Evolutionary conservation across 92 coral and sea anemone species (phyloP), one percentile per base, ranked within the genome.

Genomic region (Paramuricea clavata): DNA sequence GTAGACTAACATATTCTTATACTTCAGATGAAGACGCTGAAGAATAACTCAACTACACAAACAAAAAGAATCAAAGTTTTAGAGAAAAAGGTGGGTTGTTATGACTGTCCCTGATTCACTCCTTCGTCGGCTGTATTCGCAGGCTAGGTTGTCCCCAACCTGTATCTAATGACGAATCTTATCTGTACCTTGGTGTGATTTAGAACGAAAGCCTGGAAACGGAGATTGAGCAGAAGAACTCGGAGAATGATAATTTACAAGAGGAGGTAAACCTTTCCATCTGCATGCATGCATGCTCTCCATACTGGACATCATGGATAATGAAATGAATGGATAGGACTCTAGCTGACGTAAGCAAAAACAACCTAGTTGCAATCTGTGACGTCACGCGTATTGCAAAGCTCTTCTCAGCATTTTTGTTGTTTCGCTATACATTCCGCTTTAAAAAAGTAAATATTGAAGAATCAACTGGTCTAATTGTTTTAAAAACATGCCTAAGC

Each of bases 21-120:
- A 30, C 34, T 69, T 2, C 82, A 94, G 98, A 89, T 82, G 27
- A 92, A 90, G 64, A 61, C 90, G 54, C 34, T 92, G 34, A 94
- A 94, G 88, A 86, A 89, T 81, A 92, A 81, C 74, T 74, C 88
- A 49, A 86, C 87, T 36, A 78, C 98, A 65, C 95, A 94, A 75
- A 85, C 93, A 41, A 94, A 92, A 56, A 90, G 85, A 28, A 42
- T 87, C 8, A 92, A 90, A 62, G 89, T 86, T 67, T 70, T 90
- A 12, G 98, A 94, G 70, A 88, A 90, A 74, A 89, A 92, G 87
- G 98, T 94, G 89, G 87, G 95, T 94, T 76, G 74, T 39, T 4
- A 39, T 39, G 44, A n/a, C n/a, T n/a, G n/a, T n/a, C n/a, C n/a
- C n/a, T n/a, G n/a, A n/a, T n/a, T n/a, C n/a, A n/a, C n/a, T n/a